These are phyloP conservation scores for Euphydryas editha DNA, from an alignment of 2,888 invertebrate species.

Conservation along the genomic window DNA sequence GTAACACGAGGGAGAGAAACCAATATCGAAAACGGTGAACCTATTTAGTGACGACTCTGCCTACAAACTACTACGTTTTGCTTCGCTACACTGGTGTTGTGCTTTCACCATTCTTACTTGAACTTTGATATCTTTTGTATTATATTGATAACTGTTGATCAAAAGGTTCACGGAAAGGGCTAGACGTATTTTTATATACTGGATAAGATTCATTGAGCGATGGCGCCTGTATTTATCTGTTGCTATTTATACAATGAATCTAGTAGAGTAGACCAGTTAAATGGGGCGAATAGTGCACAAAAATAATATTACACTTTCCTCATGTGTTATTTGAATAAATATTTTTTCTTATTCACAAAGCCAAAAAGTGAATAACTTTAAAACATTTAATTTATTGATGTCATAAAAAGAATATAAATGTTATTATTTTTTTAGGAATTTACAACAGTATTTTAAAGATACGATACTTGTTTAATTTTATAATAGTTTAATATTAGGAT, in stretches of 20 bases:
- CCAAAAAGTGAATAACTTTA: constrained; percentile 19
- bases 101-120: constrained; percentile 58
- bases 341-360: constrained; percentile 49
- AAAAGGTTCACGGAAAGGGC: constrained; percentile 52
- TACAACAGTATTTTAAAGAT: too few relatives aligned
- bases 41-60: constrained; percentile 78
- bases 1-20: constrained; percentile 75
- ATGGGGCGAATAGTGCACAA: constrained; percentile 69
- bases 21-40: constrained; percentile 78
- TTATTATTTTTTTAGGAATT: too few relatives aligned
- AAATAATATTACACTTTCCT: constrained; percentile 67
- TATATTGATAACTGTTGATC: constrained; percentile 50
- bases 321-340: constrained; percentile 61
- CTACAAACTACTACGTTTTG: constrained; percentile 68
- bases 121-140: constrained; percentile 60
- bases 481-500: not conserved
- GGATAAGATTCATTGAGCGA: constrained; percentile 61
- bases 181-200: constrained; percentile 59
- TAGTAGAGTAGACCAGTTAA: constrained; percentile 67
- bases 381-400: too few relatives aligned
- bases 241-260: constrained; percentile 70
- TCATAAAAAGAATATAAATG: too few relatives aligned
- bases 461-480: not conserved
- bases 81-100: constrained; percentile 60
- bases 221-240: constrained; percentile 69